Base-by-base conservation (phyloP, 2,888 invertebrate genomes). In the Ptilodon capucinus region DNA sequence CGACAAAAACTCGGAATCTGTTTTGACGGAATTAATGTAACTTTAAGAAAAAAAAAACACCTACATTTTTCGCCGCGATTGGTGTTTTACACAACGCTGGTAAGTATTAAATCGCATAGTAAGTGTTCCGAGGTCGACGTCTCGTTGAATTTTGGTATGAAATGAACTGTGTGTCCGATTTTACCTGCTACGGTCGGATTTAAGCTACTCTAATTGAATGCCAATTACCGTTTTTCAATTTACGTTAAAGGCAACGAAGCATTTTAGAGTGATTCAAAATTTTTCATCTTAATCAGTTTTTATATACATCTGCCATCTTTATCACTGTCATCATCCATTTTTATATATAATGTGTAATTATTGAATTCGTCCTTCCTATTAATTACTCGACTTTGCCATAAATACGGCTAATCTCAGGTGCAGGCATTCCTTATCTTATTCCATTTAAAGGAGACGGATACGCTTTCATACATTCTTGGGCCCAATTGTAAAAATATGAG, bases 41-140 rank as follows among this genome's bases (percentile, higher is more conserved):
- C 40, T 7, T 38, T 38, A 19, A 18, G 18, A 19, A 38, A 36
- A 38, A 32, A 13, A 8, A 8, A 23, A 23, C 23, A 6, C 13
- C 14, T 14, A 7, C 8, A 32, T 13, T 13, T 14, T 32, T 7
- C 45, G 51, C 34, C 47, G 42, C 36, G 28, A 42, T 46, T 57
- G 55, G 51, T 40, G 40, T 57, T 52, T 49, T 46, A 39, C 40
- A 21, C 36, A 53, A 46, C 47, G n/a, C n/a, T 36, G 45, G 42
- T 48, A 18, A 54, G 42, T 48, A 18, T 51, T 55, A 51, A 51
- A 43, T 54, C 9, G 2, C 44, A 19, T 40, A 43, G 30, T 50
- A 62, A 55, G 41, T 62, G 52, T 57, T 47, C 53, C 66, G 63
- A 64, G 66, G 66, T 52, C 55, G 45, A 16, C 54, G 28, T 48